Conservation (phyloP, 2,113 vertebrate species). For the Cavia porcellus region DNA sequence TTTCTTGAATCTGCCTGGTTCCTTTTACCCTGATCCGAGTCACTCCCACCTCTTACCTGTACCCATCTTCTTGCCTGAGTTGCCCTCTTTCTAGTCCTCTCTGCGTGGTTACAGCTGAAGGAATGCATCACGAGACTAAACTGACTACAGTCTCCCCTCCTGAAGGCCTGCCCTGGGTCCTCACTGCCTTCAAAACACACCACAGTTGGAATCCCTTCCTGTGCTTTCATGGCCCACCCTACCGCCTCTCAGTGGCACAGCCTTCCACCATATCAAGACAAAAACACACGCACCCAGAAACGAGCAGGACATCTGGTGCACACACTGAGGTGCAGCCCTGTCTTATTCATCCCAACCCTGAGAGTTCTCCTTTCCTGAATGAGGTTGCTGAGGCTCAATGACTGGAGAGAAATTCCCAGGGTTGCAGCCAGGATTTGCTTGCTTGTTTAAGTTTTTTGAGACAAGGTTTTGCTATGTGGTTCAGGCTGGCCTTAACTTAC, state of each 20-base stretch:
- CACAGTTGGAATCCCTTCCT: neutral
- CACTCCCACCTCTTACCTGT: neutral
- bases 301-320: neutral
- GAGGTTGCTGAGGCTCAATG: neutral
- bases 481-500: neutral
- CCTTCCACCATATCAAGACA: neutral
- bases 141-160: neutral
- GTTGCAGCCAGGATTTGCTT: neutral
- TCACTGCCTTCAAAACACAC: conserved; percentile 23
- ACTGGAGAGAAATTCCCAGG: conserved; percentile 7
- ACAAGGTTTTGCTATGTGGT: neutral
- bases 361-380: neutral
- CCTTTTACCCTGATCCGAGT: neutral
- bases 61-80: conserved; percentile 1
- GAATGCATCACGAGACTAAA: neutral
- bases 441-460: neutral
- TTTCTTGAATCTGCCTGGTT: conserved; percentile 24
- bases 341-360: neutral
- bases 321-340: neutral
- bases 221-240: neutral
- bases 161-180: neutral
- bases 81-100: neutral
- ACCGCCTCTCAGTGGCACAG: neutral
- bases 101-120: neutral
- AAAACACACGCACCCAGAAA: neutral